Conservation (phyloP, 1,140 invertebrate species). For the Mylabris phalerata region DNA sequence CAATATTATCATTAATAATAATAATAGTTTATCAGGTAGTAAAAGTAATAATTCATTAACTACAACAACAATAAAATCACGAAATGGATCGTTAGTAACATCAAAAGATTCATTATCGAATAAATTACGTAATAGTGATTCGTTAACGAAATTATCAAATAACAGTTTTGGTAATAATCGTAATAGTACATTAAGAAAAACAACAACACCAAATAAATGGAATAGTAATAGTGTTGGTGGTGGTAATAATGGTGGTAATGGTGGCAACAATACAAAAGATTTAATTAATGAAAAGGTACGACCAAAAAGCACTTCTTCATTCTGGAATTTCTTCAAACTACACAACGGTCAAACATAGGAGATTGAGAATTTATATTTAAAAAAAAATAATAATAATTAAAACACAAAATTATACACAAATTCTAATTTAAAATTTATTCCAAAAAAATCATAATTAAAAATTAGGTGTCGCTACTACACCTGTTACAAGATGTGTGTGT, state of each 20-base stretch:
- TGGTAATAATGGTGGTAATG: not conserved
- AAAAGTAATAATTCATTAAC: conserved; percentile 14
- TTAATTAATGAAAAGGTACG: conserved; percentile 53
- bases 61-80: conserved; percentile 37
- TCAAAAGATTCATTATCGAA: conserved; percentile 54
- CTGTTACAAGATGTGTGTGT: conserved; percentile 18
- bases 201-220: conserved; percentile 6
- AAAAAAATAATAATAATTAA: not conserved
- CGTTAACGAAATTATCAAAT: conserved; percentile 33
- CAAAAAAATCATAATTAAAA: not conserved
- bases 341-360: conserved; percentile 43
- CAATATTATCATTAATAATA: conserved; percentile 7
- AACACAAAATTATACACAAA: not conserved
- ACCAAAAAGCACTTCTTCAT: conserved; percentile 52
- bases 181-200: conserved; percentile 3
- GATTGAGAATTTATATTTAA: not conserved
- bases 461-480: not conserved
- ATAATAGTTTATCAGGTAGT: conserved; percentile 29
- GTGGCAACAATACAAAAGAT: conserved; percentile 8
- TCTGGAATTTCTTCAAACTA: conserved; percentile 61
- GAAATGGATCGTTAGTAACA: conserved; percentile 42
- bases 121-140: conserved; percentile 48
- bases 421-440: no score
- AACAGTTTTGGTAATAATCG: conserved; percentile 23
- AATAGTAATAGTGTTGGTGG: not conserved